Evolutionary conservation across 1,140 invertebrate species (phyloP), one percentile per base, ranked within the genome.

Genomic region (Hyles vespertilio): DNA sequence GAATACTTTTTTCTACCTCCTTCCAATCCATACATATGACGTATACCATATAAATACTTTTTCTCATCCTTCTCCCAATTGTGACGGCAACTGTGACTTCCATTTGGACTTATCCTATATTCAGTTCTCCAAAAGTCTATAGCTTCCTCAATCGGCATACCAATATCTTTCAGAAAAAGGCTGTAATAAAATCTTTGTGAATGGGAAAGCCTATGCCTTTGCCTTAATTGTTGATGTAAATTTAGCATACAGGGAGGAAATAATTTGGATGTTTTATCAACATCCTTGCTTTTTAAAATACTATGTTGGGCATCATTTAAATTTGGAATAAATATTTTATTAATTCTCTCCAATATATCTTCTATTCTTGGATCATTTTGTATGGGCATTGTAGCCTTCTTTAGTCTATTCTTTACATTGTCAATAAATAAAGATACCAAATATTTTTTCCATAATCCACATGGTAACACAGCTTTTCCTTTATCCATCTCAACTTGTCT

Each of bases 201-300:
- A 75, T 96, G 94, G 55, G 91, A 91, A 34, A 96, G 79, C 78
- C 96, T 93, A 79, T 96, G 95, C 58, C 91, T 92, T 43, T 84
- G 89, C 50, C 91, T 71, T 44, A 96, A 69, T 50, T 84, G 67
- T n/a, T 87, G 72, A 73, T 95, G 94, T 50, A 96, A 84, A 72
- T 94, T 92, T 62, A 91, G 86, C 94, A 96, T 96, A 77, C 95
- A 96, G 1, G 92, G 91, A 12, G 95, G 95, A 86, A 95, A 96
- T 34, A 89, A 85, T 61, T 81, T 84, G 5, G 89, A 89, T 69
- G 92, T 75, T 56, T 77, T 32, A 61, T 92, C 86, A 55, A 93
- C 90, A 59, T 92, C 88, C 32, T 68, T 59, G 50, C 79, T 78
- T n/a, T 74, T 81, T 51, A 89, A 69, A 52, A 84, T 50, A 52